Evolutionary conservation across 2,113 vertebrate genomes (phyloP).

Genomic region (Cisticola juncidis): DNA sequence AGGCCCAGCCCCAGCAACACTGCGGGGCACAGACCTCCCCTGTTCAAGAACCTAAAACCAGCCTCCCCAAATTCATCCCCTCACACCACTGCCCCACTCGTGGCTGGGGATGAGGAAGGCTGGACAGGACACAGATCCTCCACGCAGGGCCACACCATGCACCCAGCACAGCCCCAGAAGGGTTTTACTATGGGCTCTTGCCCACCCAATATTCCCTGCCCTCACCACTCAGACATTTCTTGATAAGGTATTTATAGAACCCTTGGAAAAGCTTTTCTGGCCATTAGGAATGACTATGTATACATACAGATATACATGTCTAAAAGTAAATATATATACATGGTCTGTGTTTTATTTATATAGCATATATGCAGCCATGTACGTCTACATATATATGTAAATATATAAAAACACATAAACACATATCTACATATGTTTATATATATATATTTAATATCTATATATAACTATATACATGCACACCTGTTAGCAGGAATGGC

Average conservation of each 20-base stretch:
- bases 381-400: not conserved
- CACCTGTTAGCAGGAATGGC: not conserved
- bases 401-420: not conserved
- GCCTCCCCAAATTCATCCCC: rapidly evolving
- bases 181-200: not conserved
- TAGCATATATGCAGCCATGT: not conserved
- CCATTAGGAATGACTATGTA: not conserved
- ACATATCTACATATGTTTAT: not conserved
- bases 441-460: not conserved
- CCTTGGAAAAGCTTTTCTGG: not conserved
- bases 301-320: not conserved
- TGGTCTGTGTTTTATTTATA: not conserved
- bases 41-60: not conserved
- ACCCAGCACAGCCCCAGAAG: not conserved
- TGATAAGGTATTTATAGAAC: not conserved
- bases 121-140: rapidly evolving
- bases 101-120: not conserved
- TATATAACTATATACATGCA: not conserved
- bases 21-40: not conserved
- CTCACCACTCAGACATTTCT: not conserved
- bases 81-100: rapidly evolving
- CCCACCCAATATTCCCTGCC: not conserved
- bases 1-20: not conserved
- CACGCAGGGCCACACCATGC: rapidly evolving
- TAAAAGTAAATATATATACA: not conserved